Base-by-base conservation (phyloP, 2,888 invertebrate species). In the Aspidiotus rigidus region DNA sequence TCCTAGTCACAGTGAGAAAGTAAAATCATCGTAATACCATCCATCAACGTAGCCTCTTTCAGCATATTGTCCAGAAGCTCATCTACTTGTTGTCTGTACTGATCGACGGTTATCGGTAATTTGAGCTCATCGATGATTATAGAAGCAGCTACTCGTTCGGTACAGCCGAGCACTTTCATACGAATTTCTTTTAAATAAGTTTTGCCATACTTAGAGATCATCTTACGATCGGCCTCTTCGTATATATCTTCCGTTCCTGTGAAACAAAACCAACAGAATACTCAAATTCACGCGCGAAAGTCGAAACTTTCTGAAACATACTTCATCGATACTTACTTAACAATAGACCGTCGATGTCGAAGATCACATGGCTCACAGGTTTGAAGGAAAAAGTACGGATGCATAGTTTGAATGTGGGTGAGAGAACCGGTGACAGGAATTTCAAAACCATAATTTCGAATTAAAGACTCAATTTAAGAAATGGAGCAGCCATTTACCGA, bases 231-330 rank as follows among this genome's bases (percentile, higher is more conserved):
- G 75, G 88, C 86, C 75, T 83, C 83, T 74, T 87, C 87, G 78
- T 93, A 93, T 57, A 90, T 81, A 69, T 80, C 80, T 79, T 93
- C 93, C 1, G 92, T 89, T 79, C 93, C 93, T 91, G 82, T 64
- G 72, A 53, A 54, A 11, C 57, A 39, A 15, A 59, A n/a, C 17
- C 8, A 63, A 53, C 9, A 28, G 56, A 8, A 42, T 17, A 5
- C 28, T 16, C 10, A 6, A 16, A 7, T 63, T 74, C 77, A 78
- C 80, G 83, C 84, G 83, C 72, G 86, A 76, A 63, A 86, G 76
- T 15, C 86, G 78, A 7, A 28, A 15, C 57, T 15, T 3, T 11
- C 10, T 49, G n/a, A 13, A 49, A 49, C 2, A n/a, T 57, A 6
- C n/a, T 57, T n/a, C 3, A 57, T 49, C 5, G 15, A 10, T 64